phyloP scores from a whole-genome alignment of 2,797 vertebrate species.

The Peromyscus aztecus region DNA sequence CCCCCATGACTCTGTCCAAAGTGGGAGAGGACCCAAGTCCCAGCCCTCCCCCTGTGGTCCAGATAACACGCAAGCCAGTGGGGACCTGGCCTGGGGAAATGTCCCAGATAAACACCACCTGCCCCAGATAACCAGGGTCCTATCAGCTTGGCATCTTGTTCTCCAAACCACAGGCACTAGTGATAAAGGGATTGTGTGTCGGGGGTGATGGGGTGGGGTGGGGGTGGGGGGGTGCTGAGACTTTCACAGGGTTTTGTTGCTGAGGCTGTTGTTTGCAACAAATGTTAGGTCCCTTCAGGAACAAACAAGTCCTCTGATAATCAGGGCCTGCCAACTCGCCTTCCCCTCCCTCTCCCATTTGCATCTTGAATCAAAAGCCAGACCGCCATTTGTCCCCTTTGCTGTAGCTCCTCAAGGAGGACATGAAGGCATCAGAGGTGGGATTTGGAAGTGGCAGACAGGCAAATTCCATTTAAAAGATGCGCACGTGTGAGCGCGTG shows the following conservation, averaged over 20 bases:
- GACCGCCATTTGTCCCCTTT: slow-evolving; percentile 86
- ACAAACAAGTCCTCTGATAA: slow-evolving; percentile 84
- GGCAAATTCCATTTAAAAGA: slow-evolving; percentile 73
- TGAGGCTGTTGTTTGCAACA: slow-evolving; percentile 77
- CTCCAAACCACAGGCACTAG: slow-evolving; percentile 64
- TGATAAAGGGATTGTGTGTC: slow-evolving; percentile 81
- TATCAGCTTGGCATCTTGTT: slow-evolving; percentile 78
- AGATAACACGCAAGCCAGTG: slow-evolving; percentile 58
- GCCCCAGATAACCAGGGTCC: slow-evolving; percentile 67
- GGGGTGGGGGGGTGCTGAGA: not conserved
- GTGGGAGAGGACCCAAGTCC: not conserved
- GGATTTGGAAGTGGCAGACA: slow-evolving; percentile 83
- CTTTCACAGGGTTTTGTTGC: slow-evolving; percentile 33
- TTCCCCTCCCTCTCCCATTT: slow-evolving; percentile 80
- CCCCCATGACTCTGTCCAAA: not conserved
- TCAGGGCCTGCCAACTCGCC: slow-evolving; percentile 82
- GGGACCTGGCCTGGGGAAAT: slow-evolving; percentile 55
- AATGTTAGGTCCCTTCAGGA: slow-evolving; percentile 81
- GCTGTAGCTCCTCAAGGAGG: slow-evolving; percentile 84
- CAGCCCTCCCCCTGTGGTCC: not conserved
- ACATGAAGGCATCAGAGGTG: slow-evolving; percentile 49
- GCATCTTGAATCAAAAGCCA: slow-evolving; percentile 86
- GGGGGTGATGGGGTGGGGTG: not conserved
- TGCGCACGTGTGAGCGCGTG: not conserved
- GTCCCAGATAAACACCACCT: slow-evolving; percentile 76